phyloP scores from a whole-genome alignment of 2,888 invertebrate genomes.

The Balanococcus diminutus region DNA sequence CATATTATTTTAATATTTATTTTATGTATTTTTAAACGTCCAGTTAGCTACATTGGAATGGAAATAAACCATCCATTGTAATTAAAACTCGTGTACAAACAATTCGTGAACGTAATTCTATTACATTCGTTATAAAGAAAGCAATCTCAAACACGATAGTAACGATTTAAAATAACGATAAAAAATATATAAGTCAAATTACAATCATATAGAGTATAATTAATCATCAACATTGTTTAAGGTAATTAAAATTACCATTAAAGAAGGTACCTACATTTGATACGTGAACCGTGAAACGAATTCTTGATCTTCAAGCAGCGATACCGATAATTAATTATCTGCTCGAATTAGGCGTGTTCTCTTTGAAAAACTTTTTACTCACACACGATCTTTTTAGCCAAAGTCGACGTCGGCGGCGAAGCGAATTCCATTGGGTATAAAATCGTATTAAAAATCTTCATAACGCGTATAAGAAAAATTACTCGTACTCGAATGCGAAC shows the following conservation, averaged over 20 bases:
- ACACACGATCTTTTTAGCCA: not conserved
- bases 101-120: not conserved
- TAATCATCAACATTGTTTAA: constrained; percentile 24
- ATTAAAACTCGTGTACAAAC: not conserved
- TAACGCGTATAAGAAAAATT: not conserved
- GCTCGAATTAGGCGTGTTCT: constrained; percentile 11
- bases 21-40: not conserved
- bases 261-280: not conserved
- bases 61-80: not conserved
- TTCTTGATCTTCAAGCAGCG: constrained; percentile 11
- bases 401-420: not conserved
- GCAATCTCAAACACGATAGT: not conserved
- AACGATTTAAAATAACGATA: not conserved
- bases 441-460: not conserved
- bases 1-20: not conserved
- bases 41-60: not conserved
- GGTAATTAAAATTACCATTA: constrained; percentile 4
- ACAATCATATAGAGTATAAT: constrained; percentile 2
- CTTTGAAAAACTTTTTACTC: not conserved
- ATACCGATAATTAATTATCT: constrained; percentile 38
- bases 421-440: constrained; percentile 20
- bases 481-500: not conserved
- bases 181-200: constrained; percentile 22
- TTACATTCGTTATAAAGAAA: not conserved
- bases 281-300: constrained; percentile 19